phyloP scores from a whole-genome alignment of 2,113 vertebrate genomes.

The Rhagologus leucostigma region DNA sequence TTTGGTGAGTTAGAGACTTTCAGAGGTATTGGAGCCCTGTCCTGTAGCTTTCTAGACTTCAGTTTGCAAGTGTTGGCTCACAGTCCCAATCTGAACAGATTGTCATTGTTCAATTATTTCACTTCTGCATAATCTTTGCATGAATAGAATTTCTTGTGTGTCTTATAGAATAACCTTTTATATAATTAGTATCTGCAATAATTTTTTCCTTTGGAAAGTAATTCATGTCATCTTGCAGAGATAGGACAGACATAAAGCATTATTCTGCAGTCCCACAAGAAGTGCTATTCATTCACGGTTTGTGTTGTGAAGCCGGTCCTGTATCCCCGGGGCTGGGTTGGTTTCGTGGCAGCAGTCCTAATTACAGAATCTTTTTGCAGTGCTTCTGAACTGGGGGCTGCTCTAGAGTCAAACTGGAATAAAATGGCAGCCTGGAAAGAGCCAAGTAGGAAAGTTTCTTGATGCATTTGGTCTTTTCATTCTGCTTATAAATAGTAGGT shows the following conservation, averaged over 20 bases:
- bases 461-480: not conserved
- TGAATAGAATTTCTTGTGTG: constrained; percentile 49
- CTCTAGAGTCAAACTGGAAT: not conserved
- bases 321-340: not conserved
- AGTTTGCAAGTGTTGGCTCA: not conserved
- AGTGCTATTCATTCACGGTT: constrained; percentile 24
- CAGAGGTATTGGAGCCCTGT: not conserved
- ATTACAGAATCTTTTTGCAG: not conserved
- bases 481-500: not conserved
- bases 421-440: not conserved
- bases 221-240: constrained; percentile 29
- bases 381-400: not conserved
- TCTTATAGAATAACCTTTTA: constrained; percentile 39
- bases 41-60: not conserved
- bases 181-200: constrained; percentile 23
- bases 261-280: constrained; percentile 47
- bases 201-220: constrained; percentile 46
- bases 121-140: not conserved
- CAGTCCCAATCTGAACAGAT: not conserved
- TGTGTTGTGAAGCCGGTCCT: not conserved
- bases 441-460: not conserved
- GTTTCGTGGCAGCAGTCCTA: not conserved
- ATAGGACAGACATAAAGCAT: constrained; percentile 19
- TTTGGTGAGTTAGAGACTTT: not conserved
- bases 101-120: not conserved